Evolutionary conservation across 2,797 vertebrate species (phyloP), one percentile per base, ranked within the genome.

Genomic region (Odontamblyopus lacepedii): DNA sequence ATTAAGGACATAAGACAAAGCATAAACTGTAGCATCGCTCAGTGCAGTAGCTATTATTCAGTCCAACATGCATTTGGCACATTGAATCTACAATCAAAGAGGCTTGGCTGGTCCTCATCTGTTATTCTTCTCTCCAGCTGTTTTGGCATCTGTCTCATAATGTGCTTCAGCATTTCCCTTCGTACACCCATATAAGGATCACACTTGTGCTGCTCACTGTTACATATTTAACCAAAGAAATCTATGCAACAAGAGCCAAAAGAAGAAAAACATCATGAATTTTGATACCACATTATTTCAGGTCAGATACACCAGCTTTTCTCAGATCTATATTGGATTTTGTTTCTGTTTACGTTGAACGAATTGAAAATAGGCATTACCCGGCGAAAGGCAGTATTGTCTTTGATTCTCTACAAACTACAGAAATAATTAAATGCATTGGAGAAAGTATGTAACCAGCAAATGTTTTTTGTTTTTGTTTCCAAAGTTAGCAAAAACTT

Each of bases 131-230:
- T 63, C 75, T 80, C 74, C 85, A 88, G 82, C 76, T 87, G 87
- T 80, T 86, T 76, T 78, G 67, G 73, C 88, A 88, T 83, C 81
- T 90, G 84, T 63, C 73, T 77, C 69, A 71, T 83, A 80, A 75
- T 57, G 35, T 26, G 67, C 80, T 57, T 63, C 72, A 63, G 19
- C 67, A 26, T 67, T 73, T 32, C 35, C 77, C 50, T 70, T 69
- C 69, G 16, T 64, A 71, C 48, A 18, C 27, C 67, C 61, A 63
- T 77, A 65, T 50, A 75, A 76, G 70, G 70, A 75, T 75, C 32
- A 30, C 71, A 2, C 63, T 29, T 16, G 50, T 51, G 16, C 51
- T 53, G 30, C 55, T 69, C 38, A 72, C 67, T 57, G 6, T 29
- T 64, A 8, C 38, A 48, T 27, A 65, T 50, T 65, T 27, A 63